These are phyloP conservation scores for Cassiopea xamachana DNA, from an alignment of 30 jellyfish, hydroid and myxozoan genomes.

Conservation along the genomic window DNA sequence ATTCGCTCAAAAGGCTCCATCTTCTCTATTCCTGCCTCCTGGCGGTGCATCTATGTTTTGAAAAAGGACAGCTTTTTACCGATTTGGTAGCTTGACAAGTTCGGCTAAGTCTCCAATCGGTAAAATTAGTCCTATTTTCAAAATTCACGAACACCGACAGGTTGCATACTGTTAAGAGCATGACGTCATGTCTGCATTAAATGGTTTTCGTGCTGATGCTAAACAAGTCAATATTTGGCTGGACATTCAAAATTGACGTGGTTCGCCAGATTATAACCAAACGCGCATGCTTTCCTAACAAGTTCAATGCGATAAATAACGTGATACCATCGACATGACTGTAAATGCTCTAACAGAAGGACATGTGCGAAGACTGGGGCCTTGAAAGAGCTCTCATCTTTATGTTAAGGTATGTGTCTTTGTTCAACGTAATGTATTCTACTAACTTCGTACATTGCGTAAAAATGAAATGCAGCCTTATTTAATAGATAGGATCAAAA, in stretches of 20 bases:
- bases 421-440: neutral
- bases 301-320: neutral
- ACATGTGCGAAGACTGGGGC: constrained; percentile 56
- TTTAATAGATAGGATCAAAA: neutral
- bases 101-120: neutral
- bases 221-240: neutral
- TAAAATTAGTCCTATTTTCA: neutral
- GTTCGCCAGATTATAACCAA: neutral
- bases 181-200: constrained; percentile 85
- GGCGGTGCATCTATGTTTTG: neutral
- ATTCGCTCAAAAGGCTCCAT: constrained; percentile 65
- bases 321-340: constrained; percentile 74
- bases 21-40: neutral
- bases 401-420: constrained; percentile 36
- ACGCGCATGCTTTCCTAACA: constrained; percentile 10
- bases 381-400: constrained; percentile 33
- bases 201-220: constrained; percentile 75
- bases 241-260: neutral
- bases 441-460: neutral
- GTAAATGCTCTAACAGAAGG: constrained; percentile 48
- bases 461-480: neutral
- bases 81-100: neutral
- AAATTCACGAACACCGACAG: neutral
- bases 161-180: constrained; percentile 40
- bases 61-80: neutral